phyloP scores from a whole-genome alignment of 2,797 vertebrate species.

The Poeciliopsis presidionis region DNA sequence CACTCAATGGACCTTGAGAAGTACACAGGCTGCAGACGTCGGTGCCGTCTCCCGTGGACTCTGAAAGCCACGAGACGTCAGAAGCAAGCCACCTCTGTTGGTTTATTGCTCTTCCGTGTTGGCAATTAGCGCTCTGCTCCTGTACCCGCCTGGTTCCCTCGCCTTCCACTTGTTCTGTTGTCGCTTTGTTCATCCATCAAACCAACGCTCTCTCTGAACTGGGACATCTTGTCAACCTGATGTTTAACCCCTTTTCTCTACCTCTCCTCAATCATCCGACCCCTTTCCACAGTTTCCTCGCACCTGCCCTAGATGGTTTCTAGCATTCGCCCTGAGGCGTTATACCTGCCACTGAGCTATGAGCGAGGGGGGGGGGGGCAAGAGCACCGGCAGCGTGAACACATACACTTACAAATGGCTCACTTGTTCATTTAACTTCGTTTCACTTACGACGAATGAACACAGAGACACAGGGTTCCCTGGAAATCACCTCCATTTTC shows the following conservation, averaged over 20 bases:
- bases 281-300: slow-evolving; percentile 7
- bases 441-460: slow-evolving; percentile 19
- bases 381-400: slow-evolving; percentile 18
- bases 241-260: slow-evolving; percentile 72
- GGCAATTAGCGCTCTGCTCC: slow-evolving; percentile 30
- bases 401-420: slow-evolving; percentile 12
- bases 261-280: slow-evolving; percentile 56
- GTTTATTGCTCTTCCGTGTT: slow-evolving; percentile 10
- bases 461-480: slow-evolving; percentile 29
- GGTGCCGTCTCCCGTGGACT: slow-evolving; percentile 11
- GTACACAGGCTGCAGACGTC: slow-evolving; percentile 35
- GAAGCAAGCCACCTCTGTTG: slow-evolving; percentile 7
- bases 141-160: slow-evolving; percentile 12
- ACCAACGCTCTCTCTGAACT: slow-evolving; percentile 64
- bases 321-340: slow-evolving; percentile 32
- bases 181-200: slow-evolving; percentile 73
- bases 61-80: background rate
- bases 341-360: slow-evolving; percentile 47
- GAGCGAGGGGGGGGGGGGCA: slow-evolving; percentile 6
- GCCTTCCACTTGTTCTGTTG: slow-evolving; percentile 41
- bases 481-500: slow-evolving; percentile 62
- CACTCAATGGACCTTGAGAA: slow-evolving; percentile 73
- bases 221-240: slow-evolving; percentile 64
- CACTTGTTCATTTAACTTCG: slow-evolving; percentile 20
- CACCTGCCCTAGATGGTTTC: slow-evolving; percentile 31